Base-by-base conservation (phyloP, 2,888 invertebrate genomes). In the Eupithecia pulchellata region DNA sequence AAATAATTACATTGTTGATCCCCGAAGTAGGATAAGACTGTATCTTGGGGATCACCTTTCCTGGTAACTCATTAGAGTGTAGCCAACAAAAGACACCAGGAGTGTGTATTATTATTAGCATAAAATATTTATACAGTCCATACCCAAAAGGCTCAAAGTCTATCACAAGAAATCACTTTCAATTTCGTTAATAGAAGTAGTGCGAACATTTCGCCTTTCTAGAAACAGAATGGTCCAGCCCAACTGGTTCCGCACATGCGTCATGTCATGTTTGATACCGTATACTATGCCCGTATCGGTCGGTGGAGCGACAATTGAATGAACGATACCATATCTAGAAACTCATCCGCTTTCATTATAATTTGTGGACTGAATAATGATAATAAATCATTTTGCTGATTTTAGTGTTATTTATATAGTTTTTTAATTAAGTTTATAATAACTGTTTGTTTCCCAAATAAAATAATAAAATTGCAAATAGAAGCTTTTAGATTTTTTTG, bases 201-300 rank as follows among this genome's bases (percentile, higher is more conserved):
- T 5, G 61, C 14, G 8, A 52, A 52, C 20, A 4, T 4, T 25
- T 52, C 25, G 52, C 52, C 52, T 52, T 52, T 52, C 52, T 52
- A 52, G 52, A 25, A 25, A 25, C 20, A 52, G 25, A 52, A 52
- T 11, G 32, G n/a, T 34, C 61, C 13, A 25, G 66, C 60, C 71
- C 62, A 73, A 78, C 80, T 73, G 72, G 80, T 81, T 79, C 65
- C 76, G 30, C 52, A n/a, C 68, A 66, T 71, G 64, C 69, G 32
- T 34, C 65, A 69, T 68, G 61, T 64, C 66, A 64, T 68, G 64
- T 65, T 64, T 63, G 72, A 76, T 74, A 73, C 73, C 64, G n/a
- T n/a, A 70, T 73, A 57, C 42, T n/a, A 30, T 63, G 57, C 13
- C 69, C 67, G 58, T 72, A 68, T 32, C 39, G 30, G 64, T 52